Percentiles rank a stretch among this genome's conserved stretches.
phyloP scores from a whole-genome alignment of 1,140 invertebrate genomes.

The Harlomillsia oculata region DNA sequence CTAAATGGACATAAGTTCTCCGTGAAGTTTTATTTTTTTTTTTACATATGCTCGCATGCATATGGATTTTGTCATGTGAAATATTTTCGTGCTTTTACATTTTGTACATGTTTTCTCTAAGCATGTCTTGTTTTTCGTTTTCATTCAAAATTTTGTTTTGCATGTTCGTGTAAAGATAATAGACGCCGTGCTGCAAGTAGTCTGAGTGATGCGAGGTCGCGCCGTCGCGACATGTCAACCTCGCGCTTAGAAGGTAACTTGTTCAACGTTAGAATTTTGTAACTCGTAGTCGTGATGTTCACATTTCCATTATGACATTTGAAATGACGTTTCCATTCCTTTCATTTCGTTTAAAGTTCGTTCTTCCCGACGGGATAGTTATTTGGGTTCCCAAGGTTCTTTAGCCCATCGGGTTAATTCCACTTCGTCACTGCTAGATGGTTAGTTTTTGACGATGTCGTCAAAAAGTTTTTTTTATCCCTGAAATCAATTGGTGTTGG shows the following conservation, averaged over 20 bases:
- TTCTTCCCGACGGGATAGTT: conserved; percentile 31
- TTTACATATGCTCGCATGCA: conserved; percentile 2
- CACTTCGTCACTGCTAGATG: conserved; percentile 35
- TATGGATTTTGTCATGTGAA: neutral
- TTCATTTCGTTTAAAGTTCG: conserved; percentile 25
- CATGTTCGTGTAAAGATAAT: conserved; percentile 25
- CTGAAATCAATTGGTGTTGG: neutral
- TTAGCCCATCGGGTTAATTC: conserved; percentile 29
- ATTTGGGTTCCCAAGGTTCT: conserved; percentile 33
- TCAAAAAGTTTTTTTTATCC: too few species aligned
- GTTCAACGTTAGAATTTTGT: too few species aligned
- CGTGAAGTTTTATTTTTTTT: neutral
- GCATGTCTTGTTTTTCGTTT: conserved; percentile 7
- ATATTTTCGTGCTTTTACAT: neutral
- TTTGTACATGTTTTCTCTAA: neutral
- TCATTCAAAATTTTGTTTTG: conserved; percentile 9
- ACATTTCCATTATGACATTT: too few species aligned
- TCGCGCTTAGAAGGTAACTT: conserved; percentile 33
- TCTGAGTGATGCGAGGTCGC: conserved; percentile 25
- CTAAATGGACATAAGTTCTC: conserved; percentile 7
- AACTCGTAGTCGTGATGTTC: too few species aligned
- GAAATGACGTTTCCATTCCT: too few species aligned
- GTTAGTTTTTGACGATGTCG: too few species aligned
- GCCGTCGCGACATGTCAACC: conserved; percentile 28
- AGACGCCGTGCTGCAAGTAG: conserved; percentile 17